Evolutionary conservation across 2,888 invertebrate genomes (phyloP).

Genomic region (Chalcosyrphus nemorum): DNA sequence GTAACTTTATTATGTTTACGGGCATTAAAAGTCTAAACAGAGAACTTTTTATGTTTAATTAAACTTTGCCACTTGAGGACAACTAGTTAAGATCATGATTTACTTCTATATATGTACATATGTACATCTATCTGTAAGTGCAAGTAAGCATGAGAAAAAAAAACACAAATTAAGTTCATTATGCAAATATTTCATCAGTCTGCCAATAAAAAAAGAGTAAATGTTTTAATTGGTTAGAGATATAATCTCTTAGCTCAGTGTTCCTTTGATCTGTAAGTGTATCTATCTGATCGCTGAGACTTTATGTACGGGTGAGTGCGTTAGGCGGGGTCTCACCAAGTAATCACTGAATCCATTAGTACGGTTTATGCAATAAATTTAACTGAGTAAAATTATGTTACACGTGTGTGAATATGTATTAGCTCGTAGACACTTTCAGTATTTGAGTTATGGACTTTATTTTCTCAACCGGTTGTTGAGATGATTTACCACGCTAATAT

Average conservation of each 20-base stretch:
- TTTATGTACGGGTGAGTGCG: neutral
- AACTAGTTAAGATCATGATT: too few species aligned
- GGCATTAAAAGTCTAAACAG: too few species aligned
- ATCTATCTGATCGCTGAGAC: neutral
- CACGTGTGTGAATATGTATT: neutral
- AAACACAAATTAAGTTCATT: neutral
- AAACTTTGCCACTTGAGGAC: too few species aligned
- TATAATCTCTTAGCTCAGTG: neutral
- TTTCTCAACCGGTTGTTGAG: neutral
- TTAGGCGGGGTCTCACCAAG: neutral
- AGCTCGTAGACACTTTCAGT: neutral
- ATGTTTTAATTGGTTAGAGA: conserved; percentile 1
- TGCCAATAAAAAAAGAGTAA: neutral
- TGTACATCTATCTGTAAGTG: too few species aligned
- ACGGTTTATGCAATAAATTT: neutral
- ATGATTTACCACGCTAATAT: neutral
- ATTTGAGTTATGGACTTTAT: neutral
- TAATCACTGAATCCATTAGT: neutral
- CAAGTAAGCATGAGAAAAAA: neutral
- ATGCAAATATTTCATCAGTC: conserved; percentile 20
- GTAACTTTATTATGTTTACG: too few species aligned
- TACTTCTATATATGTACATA: too few species aligned
- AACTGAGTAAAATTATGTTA: conserved; percentile 3
- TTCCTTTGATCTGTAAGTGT: neutral
- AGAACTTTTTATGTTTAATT: too few species aligned